Conservation (phyloP, 2,888 invertebrate genomes). For the Parnassius apollo region DNA sequence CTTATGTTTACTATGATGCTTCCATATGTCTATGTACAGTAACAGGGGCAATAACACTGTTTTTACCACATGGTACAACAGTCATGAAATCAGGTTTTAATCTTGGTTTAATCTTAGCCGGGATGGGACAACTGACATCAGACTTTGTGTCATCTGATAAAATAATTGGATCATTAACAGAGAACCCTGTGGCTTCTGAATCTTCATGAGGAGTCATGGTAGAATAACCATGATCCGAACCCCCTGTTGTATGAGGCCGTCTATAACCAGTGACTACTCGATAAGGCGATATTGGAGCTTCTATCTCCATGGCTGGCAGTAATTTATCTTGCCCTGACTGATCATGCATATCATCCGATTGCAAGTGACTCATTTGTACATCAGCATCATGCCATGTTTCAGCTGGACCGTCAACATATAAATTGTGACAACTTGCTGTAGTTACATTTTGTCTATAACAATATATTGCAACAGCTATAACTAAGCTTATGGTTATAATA, state of each 20-base stretch:
- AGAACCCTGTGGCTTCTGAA: constrained; percentile 90
- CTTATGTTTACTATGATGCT: constrained; percentile 74
- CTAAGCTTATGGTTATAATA: constrained; percentile 89
- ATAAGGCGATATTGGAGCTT: constrained; percentile 92
- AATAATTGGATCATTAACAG: constrained; percentile 84
- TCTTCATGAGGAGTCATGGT: constrained; percentile 97
- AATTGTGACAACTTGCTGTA: constrained; percentile 72
- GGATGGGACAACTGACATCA: constrained; percentile 81
- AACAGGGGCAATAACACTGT: constrained; percentile 89
- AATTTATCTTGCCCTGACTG: constrained; percentile 84
- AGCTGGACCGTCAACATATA: constrained; percentile 75
- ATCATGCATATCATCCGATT: constrained; percentile 85
- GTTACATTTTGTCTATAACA: constrained; percentile 88
- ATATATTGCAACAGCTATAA: constrained; percentile 91
- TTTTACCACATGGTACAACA: constrained; percentile 77
- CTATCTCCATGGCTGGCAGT: constrained; percentile 80
- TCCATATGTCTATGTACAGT: constrained; percentile 95
- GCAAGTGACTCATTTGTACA: constrained; percentile 87
- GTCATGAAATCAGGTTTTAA: constrained; percentile 69
- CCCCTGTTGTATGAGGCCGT: constrained; percentile 87
- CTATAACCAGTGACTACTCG: constrained; percentile 91
- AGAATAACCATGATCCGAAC: constrained; percentile 97
- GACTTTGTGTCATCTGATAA: constrained; percentile 76
- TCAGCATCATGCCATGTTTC: constrained; percentile 79
- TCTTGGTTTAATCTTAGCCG: constrained; percentile 70